Base-by-base conservation (phyloP, 2,113 vertebrate species). In the Rhynchopsitta pachyrhyncha region DNA sequence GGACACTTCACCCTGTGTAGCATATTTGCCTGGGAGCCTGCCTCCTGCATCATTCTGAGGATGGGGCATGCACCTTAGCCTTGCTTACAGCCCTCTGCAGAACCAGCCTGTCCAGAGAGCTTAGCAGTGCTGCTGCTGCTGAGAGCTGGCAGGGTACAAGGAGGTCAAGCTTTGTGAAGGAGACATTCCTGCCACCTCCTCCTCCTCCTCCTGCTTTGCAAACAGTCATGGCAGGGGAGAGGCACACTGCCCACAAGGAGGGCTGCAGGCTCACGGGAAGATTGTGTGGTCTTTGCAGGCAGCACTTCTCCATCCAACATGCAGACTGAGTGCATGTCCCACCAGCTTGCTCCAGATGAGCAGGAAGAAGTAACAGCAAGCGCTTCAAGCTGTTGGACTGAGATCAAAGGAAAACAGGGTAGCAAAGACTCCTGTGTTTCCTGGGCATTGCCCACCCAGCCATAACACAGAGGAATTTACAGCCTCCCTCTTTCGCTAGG, bases 361-460 rank as follows among this genome's bases (percentile, higher is more conserved):
- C 73, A 82, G 57, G 57, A 93, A 47, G 73, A 88, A 79, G 49
- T 86, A 94, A 82, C 3, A 2, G 66, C 55, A 57, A 29, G 73
- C n/a, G 44, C 82, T 91, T 82, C 6, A 24, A 95, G 67, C 81
- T 89, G 24, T 63, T 97, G 89, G 67, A 76, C 62, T 82, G 75
- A 90, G 78, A 92, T 91, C 55, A 91, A 68, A 95, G 73, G 39
- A 94, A 66, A 75, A 67, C 15, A 39, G 24, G 41, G 33, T 88
- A 82, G 49, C 49, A 90, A 74, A 59, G 44, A 55, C 44, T 92
- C 71, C 42, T 84, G 0, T 86, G 88, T 41, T 91, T 59, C 68
- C 22, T 80, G 47, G 27, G 75, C 73, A 88, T 47, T 67, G 87
- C 69, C 86, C 39, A 89, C 63, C 39, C n/a, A 82, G 57, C 82